Base-by-base conservation (phyloP, 2,113 vertebrate species). In the Rhinichthys klamathensis region DNA sequence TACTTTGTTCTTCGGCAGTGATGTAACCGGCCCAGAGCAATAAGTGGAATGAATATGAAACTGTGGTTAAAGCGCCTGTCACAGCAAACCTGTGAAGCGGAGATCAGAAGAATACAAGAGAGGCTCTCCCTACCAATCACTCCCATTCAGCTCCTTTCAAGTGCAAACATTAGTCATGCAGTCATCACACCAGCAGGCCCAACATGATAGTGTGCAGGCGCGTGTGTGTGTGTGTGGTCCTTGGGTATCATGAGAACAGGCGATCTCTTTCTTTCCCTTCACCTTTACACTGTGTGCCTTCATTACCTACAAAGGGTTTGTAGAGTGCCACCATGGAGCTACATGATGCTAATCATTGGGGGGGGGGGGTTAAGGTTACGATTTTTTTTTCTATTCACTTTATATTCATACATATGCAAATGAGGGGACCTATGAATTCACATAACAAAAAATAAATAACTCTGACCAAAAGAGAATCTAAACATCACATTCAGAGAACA, bases 91-190 rank as follows among this genome's bases (percentile, higher is more conserved):
- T 74, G 79, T 82, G 78, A 85, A 83, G 86, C 65, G 23, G 74
- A 44, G 79, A 77, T 69, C 58, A 70, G 76, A 82, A 27, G 79
- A 80, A 46, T 21, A 35, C 38, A 46, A 35, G 16, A 6, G 54
- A 44, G 69, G 69, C 56, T 38, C 77, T 61, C 77, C 49, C 79
- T 41, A 81, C 84, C 82, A 83, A 83, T 86, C 67, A 38, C 54
- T 80, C 27, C 32, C 74, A 35, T 74, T 87, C 81, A 72, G 46
- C 76, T 77, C 18, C 84, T 83, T 82, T 84, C 49, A 84, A 82
- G 72, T 70, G 41, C 67, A 75, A 76, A 78, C 83, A 89, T 90
- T 88, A 87, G 85, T 90, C 85, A 90, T 86, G 81, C 60, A 69
- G 81, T 84, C 83, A 58, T 72, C 51, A 61, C 58, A 69, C 23